Base-by-base conservation (phyloP, 2,113 vertebrate genomes). In the Sitta europaea region DNA sequence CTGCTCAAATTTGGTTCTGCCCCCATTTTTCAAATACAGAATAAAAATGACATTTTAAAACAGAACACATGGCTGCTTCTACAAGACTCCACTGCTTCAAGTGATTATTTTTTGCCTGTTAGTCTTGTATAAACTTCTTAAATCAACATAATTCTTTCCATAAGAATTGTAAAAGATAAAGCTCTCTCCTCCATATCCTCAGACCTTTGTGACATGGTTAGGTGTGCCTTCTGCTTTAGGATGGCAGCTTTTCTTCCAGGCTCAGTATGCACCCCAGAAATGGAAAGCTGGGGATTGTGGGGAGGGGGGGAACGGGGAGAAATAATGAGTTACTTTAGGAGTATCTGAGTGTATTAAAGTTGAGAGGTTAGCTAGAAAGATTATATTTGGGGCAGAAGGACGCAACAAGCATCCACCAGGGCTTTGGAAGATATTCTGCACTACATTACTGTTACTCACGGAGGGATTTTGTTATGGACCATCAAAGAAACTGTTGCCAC, bases 401-500 rank as follows among this genome's bases (percentile, higher is more conserved):
- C 71, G 82, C 45, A 77, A 84, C 94, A 47, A 33, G 89, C 95
- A 91, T 48, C 66, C 94, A 15, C 9, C 25, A 22, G 76, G 84
- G 90, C 89, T 86, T 65, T 83, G 94, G 96, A 92, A 92, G 75
- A 61, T 72, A 55, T 78, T 82, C 92, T 74, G 85, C 45, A 51
- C 79, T 80, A 65, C 86, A 15, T 55, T n/a, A 91, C 89, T 84
- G 14, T 55, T n/a, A 91, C 89, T 84, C 86, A 81, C 0, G 3
- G 89, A 89, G 57, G 91, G 71, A 29, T 71, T 54, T 79, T 4
- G 18, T 95, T 98, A 98, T 23, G 98, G 98, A 33, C 97, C 98
- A 80, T 98, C 98, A 0, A 98, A 98, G 95, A 98, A 98, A 81
- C 96, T 98, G 95, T 97, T 98, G 96, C 98, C 97, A 40, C 98